Base-by-base conservation (phyloP, 1,140 invertebrate genomes). In the Macrosteles quadrilineatus region DNA sequence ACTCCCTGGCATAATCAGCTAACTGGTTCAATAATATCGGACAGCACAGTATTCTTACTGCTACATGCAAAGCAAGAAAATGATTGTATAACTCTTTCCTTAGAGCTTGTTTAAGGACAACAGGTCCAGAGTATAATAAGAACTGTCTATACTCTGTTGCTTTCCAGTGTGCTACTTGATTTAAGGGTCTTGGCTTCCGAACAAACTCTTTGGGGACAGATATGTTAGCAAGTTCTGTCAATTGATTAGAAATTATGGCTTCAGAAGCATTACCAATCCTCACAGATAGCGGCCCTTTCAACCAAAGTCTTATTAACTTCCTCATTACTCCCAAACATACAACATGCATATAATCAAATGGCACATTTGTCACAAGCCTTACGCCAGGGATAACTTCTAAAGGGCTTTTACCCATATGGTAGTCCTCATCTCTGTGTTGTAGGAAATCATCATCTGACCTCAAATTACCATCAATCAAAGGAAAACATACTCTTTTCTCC, bases 61-160 rank as follows among this genome's bases (percentile, higher is more conserved):
- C 65, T 29, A 50, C 36, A 45, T 62, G 32, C 11, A 71, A 30
- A n/a, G 47, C 57, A 11, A 71, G 14, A 62, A 71, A 71, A 68
- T 71, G 27, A 25, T 50, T 17, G 50, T 68, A 68, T 25, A 59
- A 32, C 4, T 68, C 36, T 30, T 43, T 32, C 29, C 12, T 30
- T 27, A 71, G 63, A 17, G 68, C 55, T 62, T 69, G 50, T 72
- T 73, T 73, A 19, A 78, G 74, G 25, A 79, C 77, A 21, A 81
- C 71, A 47, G 79, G 77, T 4, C 81, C 82, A 23, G 75, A 76
- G 71, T 82, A 82, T 19, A 82, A 66, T n/a, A 82, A 53, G 74
- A 82, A 83, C 23, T 76, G 73, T 50, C 81, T 69, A 59, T 74
- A 79, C 69, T 78, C 76, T 32, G 76, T 79, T 21, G 77, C 77